Evolutionary conservation across 1,140 invertebrate species (phyloP), one percentile per base, ranked within the genome.

Genomic region (Cepaea nemoralis): DNA sequence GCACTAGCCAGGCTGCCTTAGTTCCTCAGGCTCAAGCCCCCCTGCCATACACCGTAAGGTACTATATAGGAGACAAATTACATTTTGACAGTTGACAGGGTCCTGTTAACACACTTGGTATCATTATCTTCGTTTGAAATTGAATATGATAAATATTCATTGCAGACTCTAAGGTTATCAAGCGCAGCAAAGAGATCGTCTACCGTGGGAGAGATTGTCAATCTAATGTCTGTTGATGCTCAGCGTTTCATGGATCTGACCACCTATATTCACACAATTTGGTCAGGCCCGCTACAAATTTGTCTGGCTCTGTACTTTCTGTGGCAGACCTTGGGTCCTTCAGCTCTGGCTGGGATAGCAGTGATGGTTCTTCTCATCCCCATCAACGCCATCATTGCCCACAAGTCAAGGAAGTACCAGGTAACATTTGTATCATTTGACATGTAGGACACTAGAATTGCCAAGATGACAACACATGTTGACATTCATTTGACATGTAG

Each of bases 201-300:
- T 12, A 94, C 93, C 5, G 91, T 93, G 24, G 93, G 94, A n/a
- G 93, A 94, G 85, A 94, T 94, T 55, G 93, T 93, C 1, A 94
- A 94, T 83, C 83, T 94, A 59, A 93, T 94, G 91, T 91, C 93
- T 0, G 92, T 93, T 14, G 93, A 94, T 90, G 91, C 92, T 31
- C 92, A 93, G 83, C 84, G 89, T 37, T 91, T 92, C 79, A 89
- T 90, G 84, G 93, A 93, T 77, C 86, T 93, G 74, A 92, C 91
- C 83, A 92, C 91, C 0, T 98, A 98, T 89, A 92, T 99, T 78
- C 98, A 98, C 91, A 97, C 98, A 94, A 94, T 99, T 84, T 99
- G 98, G 98, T 98, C 97, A 0, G 97, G 96, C 1, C 98, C 97
- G 0, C 91, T 99, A 14, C 97, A 98, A 93, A 98, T 99, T 85